Evolutionary conservation across 2,797 vertebrate genomes (phyloP).

Genomic region (Cichlasoma orientale): DNA sequence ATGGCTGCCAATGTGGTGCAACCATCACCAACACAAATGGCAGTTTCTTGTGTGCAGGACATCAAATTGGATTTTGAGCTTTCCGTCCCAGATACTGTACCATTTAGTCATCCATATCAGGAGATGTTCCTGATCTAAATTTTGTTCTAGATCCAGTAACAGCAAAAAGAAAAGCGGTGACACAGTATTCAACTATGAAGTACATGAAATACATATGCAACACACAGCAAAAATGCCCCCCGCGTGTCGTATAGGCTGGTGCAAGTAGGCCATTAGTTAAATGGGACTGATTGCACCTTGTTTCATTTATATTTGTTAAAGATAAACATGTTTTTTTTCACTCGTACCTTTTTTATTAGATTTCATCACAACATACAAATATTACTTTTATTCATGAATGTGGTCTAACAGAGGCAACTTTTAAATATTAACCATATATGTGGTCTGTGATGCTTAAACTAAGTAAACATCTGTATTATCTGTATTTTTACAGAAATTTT

Average conservation of each 20-base stretch:
- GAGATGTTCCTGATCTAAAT: not conserved
- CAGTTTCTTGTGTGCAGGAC: not conserved
- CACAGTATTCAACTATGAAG: not conserved
- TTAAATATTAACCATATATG: not conserved
- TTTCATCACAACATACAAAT: not conserved
- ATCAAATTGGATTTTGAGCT: not conserved
- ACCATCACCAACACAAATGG: not conserved
- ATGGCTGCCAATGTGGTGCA: not conserved
- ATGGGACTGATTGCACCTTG: not conserved
- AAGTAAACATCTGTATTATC: not conserved
- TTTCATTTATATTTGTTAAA: not conserved
- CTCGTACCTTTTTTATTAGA: rapidly evolving
- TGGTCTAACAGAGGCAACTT: not conserved
- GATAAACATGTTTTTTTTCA: not conserved
- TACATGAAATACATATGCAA: not conserved
- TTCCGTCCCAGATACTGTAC: not conserved
- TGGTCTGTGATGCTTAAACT: not conserved
- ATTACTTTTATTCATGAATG: not conserved
- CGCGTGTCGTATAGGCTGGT: not conserved
- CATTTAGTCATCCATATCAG: rapidly evolving
- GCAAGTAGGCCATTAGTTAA: not conserved
- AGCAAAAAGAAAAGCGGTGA: not conserved
- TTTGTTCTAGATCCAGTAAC: not conserved
- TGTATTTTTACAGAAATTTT: not conserved
- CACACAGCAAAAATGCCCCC: not conserved